Base-by-base conservation (phyloP, 1,140 invertebrate species). In the Drosophila willistoni region DNA sequence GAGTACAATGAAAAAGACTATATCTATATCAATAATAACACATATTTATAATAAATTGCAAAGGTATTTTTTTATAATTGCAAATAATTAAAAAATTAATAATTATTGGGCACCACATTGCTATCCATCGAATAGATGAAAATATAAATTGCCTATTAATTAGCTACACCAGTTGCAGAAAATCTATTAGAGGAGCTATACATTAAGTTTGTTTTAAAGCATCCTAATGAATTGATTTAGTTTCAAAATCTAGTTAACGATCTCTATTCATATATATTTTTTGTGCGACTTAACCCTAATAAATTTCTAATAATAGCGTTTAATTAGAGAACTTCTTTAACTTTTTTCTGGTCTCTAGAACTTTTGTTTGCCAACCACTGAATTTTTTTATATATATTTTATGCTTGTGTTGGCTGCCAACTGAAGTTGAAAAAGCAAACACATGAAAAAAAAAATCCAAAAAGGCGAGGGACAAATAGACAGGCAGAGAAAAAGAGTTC, bases 371-470 rank as follows among this genome's bases (percentile, higher is more conserved):
- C 47, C 56, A 83, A 68, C 79, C 83, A 61, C 76, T 69, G 79
- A 79, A 29, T 72, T 83, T 70, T 87, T 72, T 87, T 64, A 77
- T 80, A 86, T 86, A 14, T 14, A 51, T 51, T 51, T 86, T 86
- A 87, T 86, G 83, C 70, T 82, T 71, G 72, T 77, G 83, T 77
- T 79, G 44, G 9, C 44, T 51, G 79, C 76, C 79, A 80, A 72
- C 73, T 80, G 70, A 75, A 81, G 81, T 84, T 72, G 70, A 77
- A 75, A 85, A 73, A 51, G 68, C 66, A 78, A 76, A 62, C 71
- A 78, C 56, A 71, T 68, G 57, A 22, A 22, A 66, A 42, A 57
- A 47, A 39, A 54, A 55, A 41, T 7, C 7, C 66, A 64, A 64
- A 81, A 51, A 19, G 7, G 13, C 19, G 7, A 47, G 14, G 14